A percentile compares a stretch with the other conserved stretches of the same genome.
phyloP scores from a whole-genome alignment of 2,888 invertebrate species.

The Ormyrus pomaceus region DNA sequence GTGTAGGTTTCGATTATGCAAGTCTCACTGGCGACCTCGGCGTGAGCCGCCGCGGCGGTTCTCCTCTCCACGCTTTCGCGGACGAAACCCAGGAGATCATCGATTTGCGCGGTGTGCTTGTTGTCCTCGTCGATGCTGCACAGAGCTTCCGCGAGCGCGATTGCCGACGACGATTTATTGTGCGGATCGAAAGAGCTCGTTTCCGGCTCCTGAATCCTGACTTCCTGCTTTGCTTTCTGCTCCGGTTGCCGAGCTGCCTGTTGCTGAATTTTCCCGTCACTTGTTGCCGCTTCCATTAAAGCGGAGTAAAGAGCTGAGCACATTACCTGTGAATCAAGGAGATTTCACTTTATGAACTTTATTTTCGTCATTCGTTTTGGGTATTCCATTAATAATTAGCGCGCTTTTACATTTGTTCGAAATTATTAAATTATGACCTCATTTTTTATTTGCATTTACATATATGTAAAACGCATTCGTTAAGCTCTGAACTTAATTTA shows the following conservation, averaged over 20 bases:
- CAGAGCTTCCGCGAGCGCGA: conserved; percentile 86
- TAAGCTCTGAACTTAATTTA: too few species aligned
- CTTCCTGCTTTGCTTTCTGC: not conserved
- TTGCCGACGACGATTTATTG: conserved; percentile 74
- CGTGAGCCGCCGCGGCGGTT: conserved; percentile 2
- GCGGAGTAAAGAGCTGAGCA: conserved; percentile 82
- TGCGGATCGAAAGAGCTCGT: conserved; percentile 61
- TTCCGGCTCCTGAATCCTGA: conserved; percentile 20
- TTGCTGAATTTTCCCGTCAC: too few species aligned
- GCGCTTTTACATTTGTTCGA: not conserved
- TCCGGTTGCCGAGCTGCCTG: not conserved
- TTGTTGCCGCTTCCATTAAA: conserved; percentile 60
- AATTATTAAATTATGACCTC: not conserved
- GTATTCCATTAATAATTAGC: not conserved
- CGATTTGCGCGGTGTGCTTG: conserved; percentile 86
- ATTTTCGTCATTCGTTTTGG: not conserved
- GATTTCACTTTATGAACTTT: not conserved
- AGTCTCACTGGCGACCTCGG: conserved; percentile 61
- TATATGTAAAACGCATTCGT: too few species aligned
- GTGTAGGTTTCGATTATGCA: conserved; percentile 70
- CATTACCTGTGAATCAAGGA: conserved; percentile 57
- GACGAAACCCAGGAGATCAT: conserved; percentile 77
- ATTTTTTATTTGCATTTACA: not conserved
- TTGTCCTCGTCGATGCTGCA: conserved; percentile 89
- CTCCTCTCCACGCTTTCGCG: conserved; percentile 61